Base-by-base conservation (phyloP, 2,797 vertebrate species). In the Sebastiscus tertius region DNA sequence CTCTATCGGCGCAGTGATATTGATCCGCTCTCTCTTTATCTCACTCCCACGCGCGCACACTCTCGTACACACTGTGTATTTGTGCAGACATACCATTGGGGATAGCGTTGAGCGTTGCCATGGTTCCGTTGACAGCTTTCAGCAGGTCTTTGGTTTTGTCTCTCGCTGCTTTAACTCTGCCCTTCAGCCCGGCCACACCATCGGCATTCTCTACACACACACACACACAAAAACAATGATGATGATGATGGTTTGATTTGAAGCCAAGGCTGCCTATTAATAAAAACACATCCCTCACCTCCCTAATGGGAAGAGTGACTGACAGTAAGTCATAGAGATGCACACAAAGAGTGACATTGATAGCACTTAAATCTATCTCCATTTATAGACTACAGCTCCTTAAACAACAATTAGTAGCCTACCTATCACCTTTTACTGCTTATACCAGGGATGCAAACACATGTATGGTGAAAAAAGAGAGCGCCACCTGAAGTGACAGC, bases 81-180 rank as follows among this genome's bases (percentile, higher is more conserved):
- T 59, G 62, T 80, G 70, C 12, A 80, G 73, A 80, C 96, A 77
- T 96, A 99, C 98, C 98, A 0, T 96, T 97, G 77, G 98, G 97
- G 88, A 99, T 96, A 59, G 96, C 90, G 56, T 94, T 93, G 79
- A 99, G 94, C 67, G 96, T 98, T 85, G 93, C 97, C 88, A 97
- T 88, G 77, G 97, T 97, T 91, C 97, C 96, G 71, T 99, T 98
- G 92, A 99, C 90, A 78, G 94, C 89, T 93, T 85, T 96, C 82
- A 96, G 91, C 81, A 99, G 93, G 83, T 96, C 93, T 82, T 95
- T 95, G 77, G 97, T 97, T 92, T 97, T 97, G 78, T 92, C 95
- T 89, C 95, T 94, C 0, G 96, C 97, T 67, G 95, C 93, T 95
- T 97, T 96, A 73, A 98, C 89, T 84, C 96, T 96, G 83, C 90